Percentiles rank a stretch among this genome's conserved stretches.
Conservation (phyloP, 1,140 invertebrate genomes). For the Pogonognathellus flavescens region DNA sequence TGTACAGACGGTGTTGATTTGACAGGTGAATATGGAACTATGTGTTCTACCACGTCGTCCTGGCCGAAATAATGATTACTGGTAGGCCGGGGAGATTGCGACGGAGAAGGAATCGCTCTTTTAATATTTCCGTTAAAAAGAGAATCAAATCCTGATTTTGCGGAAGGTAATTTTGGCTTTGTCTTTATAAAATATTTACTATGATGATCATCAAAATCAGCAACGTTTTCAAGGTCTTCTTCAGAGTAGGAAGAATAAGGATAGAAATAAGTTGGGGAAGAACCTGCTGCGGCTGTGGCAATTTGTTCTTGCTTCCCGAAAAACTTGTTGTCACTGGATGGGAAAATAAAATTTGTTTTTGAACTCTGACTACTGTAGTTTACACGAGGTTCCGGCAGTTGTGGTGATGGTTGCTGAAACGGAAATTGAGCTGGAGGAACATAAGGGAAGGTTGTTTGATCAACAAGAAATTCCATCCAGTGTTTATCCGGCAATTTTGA, state of each 20-base stretch:
- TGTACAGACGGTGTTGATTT: background rate
- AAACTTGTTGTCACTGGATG: conserved; percentile 21
- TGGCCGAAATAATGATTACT: background rate
- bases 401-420: background rate
- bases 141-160: background rate
- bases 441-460: conserved; percentile 30
- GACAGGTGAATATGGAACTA: conserved; percentile 3
- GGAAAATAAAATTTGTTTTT: conserved; percentile 31
- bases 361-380: background rate
- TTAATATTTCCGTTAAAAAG: conserved; percentile 23
- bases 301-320: background rate
- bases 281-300: background rate
- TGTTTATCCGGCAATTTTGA: conserved; percentile 14
- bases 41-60: conserved; percentile 19
- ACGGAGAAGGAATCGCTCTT: conserved; percentile 3
- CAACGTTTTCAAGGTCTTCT: conserved; percentile 53
- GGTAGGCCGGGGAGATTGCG: background rate
- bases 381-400: background rate
- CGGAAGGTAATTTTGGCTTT: conserved; percentile 31
- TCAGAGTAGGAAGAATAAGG: conserved; percentile 53
- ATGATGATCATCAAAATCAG: conserved; percentile 60
- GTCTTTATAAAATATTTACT: conserved; percentile 61
- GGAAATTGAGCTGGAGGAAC: conserved; percentile 7
- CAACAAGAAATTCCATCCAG: conserved; percentile 38
- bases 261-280: conserved; percentile 32